Conservation (phyloP, 2,113 vertebrate species). For the Elaphurus davidianus region DNA sequence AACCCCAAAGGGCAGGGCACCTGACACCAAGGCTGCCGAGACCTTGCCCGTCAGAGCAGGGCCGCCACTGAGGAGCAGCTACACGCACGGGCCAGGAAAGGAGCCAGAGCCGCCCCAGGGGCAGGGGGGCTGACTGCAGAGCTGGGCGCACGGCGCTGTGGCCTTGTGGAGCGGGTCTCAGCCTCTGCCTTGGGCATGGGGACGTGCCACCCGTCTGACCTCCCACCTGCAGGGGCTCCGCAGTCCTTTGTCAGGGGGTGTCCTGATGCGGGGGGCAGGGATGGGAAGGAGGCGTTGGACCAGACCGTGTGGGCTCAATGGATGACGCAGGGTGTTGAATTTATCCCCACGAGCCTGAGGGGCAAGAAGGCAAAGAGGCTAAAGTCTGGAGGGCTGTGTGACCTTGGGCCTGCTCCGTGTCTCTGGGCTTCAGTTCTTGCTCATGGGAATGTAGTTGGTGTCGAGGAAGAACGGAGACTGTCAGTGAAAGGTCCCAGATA, state of each 20-base stretch:
- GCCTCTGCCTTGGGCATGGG: accelerated
- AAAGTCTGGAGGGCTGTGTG: background rate
- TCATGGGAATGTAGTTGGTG: background rate
- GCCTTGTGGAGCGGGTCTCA: accelerated
- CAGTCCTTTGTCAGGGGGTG: background rate
- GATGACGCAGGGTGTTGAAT: background rate
- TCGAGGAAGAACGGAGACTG: background rate
- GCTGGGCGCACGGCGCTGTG: accelerated
- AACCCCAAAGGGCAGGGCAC: accelerated
- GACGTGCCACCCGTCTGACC: accelerated
- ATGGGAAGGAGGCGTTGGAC: background rate
- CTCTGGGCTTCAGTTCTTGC: background rate
- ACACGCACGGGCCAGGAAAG: background rate
- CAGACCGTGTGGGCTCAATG: background rate
- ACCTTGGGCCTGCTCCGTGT: background rate
- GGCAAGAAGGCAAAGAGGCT: background rate
- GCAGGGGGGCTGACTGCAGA: accelerated
- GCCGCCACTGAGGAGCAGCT: background rate
- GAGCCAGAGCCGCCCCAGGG: background rate
- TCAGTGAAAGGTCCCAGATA: background rate
- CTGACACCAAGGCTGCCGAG: too few species aligned
- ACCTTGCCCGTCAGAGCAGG: accelerated
- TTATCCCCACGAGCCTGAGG: background rate
- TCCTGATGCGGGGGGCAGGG: background rate
- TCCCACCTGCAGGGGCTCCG: background rate